Evolutionary conservation across 2,113 vertebrate genomes (phyloP).

Genomic region (Caranx melampygus): DNA sequence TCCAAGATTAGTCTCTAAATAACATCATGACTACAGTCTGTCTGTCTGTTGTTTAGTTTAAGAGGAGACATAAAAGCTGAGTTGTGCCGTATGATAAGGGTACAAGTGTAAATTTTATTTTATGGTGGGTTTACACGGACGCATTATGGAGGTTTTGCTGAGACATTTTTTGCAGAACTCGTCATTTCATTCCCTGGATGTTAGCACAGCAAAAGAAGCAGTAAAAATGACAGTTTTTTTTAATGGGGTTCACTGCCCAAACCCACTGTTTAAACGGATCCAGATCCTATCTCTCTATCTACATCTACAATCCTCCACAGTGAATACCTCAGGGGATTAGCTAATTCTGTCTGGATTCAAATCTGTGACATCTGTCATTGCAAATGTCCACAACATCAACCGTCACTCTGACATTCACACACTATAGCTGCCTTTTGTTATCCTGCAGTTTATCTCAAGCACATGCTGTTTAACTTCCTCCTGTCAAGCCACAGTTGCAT

Average conservation of each 20-base stretch:
- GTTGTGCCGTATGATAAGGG: slow-evolving; percentile 1
- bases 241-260: not conserved
- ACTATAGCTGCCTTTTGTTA: not conserved
- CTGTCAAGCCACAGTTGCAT: slow-evolving; percentile 46
- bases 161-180: not conserved
- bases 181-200: slow-evolving; percentile 1
- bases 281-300: not conserved
- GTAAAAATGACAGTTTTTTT: not conserved
- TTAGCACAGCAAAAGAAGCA: slow-evolving; percentile 1
- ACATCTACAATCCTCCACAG: not conserved
- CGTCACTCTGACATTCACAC: slow-evolving; percentile 1
- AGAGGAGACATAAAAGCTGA: not conserved
- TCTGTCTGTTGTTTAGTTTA: slow-evolving; percentile 2
- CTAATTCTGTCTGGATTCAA: slow-evolving; percentile 13
- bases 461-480: slow-evolving; percentile 56
- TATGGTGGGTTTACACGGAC: not conserved
- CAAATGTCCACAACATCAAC: not conserved
- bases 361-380: slow-evolving; percentile 14
- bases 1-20: slow-evolving; percentile 26
- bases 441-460: slow-evolving; percentile 40
- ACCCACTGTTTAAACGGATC: slow-evolving; percentile 1
- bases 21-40: slow-evolving; percentile 2
- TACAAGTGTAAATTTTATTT: not conserved
- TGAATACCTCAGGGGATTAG: not conserved
- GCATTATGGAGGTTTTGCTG: not conserved